These are phyloP conservation scores for Chinchilla lanigera DNA, from an alignment of 2,113 vertebrate species.

Conservation along the genomic window DNA sequence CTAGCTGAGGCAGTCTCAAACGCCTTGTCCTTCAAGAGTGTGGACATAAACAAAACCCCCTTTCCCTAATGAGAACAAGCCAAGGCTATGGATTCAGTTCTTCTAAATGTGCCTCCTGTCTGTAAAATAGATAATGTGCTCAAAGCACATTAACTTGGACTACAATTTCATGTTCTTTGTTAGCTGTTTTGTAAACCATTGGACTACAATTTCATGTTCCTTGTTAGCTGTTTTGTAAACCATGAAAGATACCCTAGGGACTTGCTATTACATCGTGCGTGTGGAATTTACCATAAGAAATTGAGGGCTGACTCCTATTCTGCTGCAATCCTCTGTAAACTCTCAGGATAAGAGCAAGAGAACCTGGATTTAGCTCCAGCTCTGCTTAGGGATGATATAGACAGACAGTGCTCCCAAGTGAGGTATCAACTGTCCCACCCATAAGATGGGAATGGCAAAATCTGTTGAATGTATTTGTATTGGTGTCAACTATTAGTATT, in stretches of 20 bases:
- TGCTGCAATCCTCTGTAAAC: background rate
- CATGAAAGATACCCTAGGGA: background rate
- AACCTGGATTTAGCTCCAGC: too few relatives aligned
- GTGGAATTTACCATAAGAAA: background rate
- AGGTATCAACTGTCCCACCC: background rate
- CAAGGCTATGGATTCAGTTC: background rate
- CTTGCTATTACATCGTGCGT: too few relatives aligned
- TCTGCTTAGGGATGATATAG: background rate
- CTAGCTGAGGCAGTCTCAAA: background rate
- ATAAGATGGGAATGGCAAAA: background rate
- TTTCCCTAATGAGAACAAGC: background rate
- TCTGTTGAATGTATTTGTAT: background rate
- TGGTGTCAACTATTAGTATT: background rate
- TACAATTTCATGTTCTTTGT: background rate
- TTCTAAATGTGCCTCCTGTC: background rate
- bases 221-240: background rate
- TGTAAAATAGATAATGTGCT: background rate
- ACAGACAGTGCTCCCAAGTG: too few relatives aligned
- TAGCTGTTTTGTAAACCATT: background rate
- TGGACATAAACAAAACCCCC: background rate
- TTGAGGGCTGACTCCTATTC: background rate
- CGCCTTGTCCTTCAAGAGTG: background rate
- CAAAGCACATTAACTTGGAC: background rate
- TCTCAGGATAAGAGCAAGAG: fast-evolving
- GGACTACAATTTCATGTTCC: background rate